Conservation (phyloP, 2,888 invertebrate genomes). For the Yponomeuta plumbellus region DNA sequence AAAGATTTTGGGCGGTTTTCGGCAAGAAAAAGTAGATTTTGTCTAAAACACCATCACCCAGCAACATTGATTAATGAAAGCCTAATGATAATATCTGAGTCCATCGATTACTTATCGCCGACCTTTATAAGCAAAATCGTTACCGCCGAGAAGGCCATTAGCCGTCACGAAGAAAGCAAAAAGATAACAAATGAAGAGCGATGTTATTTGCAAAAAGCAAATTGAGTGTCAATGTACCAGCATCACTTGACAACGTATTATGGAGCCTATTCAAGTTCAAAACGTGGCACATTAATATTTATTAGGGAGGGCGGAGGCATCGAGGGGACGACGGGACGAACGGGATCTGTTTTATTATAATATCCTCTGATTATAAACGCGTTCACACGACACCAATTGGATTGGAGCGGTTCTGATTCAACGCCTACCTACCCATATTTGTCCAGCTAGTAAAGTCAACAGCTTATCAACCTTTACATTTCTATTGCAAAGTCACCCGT, state of each 20-base stretch:
- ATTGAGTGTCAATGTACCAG: constrained; percentile 74
- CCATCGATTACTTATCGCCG: background rate
- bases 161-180: constrained; percentile 4
- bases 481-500: background rate
- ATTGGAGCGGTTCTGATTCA: constrained; percentile 5
- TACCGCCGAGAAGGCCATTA: background rate
- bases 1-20: background rate
- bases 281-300: constrained; percentile 63
- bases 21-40: background rate
- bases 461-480: background rate
- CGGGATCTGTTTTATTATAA: constrained; percentile 72
- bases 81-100: background rate
- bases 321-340: constrained; percentile 63
- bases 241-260: constrained; percentile 54
- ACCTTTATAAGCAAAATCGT: constrained; percentile 8
- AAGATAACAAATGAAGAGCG: constrained; percentile 19
- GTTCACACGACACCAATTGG: constrained; percentile 60
- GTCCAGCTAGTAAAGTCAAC: background rate
- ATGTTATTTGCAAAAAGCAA: constrained; percentile 46
- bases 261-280: constrained; percentile 62
- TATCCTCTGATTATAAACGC: constrained; percentile 72
- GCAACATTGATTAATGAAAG: background rate
- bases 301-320: constrained; percentile 55
- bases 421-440: background rate
- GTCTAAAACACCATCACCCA: background rate